Base-by-base conservation (phyloP, 2,888 invertebrate genomes). In the Parochlus steinenii region DNA sequence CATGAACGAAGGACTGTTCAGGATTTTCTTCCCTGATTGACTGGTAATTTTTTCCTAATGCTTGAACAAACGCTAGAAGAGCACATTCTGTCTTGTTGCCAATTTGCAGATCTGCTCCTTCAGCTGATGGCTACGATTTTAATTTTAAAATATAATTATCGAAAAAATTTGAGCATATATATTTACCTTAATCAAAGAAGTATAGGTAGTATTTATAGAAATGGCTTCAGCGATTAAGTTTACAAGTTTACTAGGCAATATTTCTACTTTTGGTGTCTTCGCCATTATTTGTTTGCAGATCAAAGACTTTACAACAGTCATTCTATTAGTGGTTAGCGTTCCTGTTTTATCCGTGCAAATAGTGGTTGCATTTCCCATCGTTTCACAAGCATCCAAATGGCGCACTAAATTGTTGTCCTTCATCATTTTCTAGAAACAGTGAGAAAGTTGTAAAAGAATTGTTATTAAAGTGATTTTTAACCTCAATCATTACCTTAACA, bases 41-140 rank as follows among this genome's bases (percentile, higher is more conserved):
- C 46, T 68, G 63, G 46, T 70, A 71, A 44, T 61, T 61, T 48
- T 63, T 61, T 26, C 67, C 67, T 39, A 74, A 46, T 28, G 62
- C 64, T 37, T 61, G 45, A 3, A 72, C 65, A 47, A 71, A 70
- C 22, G 71, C 71, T 27, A 74, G 56, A 40, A 74, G 54, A 23
- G 71, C 67, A 51, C 73, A 74, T 50, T 74, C 74, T 5, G 73
- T 74, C 48, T 74, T 74, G 56, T 74, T 74, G 22, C 74, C 74
- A 22, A 73, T 56, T 52, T 73, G 72, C n/a, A n/a, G 63, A 80
- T 83, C 3, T 86, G 73, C 38, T 86, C 71, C 34, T 81, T 87
- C 35, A 72, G 73, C 16, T 82, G 79, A 48, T 85, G 81, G 52
- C 71, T 77, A 19, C 74, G 67, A 41, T 77, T 74, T 75, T 80